phyloP scores from a whole-genome alignment of 2,113 vertebrate genomes.

The Microcebus jonahi region DNA sequence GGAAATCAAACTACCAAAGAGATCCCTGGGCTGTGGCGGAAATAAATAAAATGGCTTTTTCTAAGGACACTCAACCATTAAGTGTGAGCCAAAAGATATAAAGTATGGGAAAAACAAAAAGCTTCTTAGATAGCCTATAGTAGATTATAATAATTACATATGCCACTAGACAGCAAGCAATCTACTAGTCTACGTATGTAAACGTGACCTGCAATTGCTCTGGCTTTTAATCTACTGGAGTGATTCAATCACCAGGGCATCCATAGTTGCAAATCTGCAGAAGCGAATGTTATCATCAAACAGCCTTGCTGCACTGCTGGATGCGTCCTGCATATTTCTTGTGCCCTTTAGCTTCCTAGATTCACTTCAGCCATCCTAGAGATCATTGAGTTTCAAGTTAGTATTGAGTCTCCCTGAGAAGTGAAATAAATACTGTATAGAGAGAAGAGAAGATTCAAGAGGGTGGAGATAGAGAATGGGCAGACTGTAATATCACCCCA shows the following conservation, averaged over 20 bases:
- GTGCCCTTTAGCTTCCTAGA: neutral
- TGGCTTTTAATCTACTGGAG: neutral
- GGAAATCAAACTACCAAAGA: neutral
- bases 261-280: neutral
- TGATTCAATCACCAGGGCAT: neutral
- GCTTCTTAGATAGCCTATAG: neutral
- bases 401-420: neutral
- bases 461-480: neutral
- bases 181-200: neutral
- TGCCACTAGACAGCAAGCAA: neutral
- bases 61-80: neutral
- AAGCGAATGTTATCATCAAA: neutral
- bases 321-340: neutral
- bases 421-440: neutral
- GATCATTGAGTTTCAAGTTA: neutral
- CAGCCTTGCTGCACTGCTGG: neutral
- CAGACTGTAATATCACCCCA: neutral
- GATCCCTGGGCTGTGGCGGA: neutral
- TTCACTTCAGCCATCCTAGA: constrained; percentile 1
- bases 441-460: neutral
- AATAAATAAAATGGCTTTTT: constrained; percentile 7
- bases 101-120: neutral
- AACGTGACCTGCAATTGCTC: neutral
- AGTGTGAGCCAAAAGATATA: neutral
- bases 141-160: neutral